Percentiles rank a stretch among this genome's conserved stretches.
Conservation (phyloP, 2,113 vertebrate species). For the Eclectus roratus region DNA sequence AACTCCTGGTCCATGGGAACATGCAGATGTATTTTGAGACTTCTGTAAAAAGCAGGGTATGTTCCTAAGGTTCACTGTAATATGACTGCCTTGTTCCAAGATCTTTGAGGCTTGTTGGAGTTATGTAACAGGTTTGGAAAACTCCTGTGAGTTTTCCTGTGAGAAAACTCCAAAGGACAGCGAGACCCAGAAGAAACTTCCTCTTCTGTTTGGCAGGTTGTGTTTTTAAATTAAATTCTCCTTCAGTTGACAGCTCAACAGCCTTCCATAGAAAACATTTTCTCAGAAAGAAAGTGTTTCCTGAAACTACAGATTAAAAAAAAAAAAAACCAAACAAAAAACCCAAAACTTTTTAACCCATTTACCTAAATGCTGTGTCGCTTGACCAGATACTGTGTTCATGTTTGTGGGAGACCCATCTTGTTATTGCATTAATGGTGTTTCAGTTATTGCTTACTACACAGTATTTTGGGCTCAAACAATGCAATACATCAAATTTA, state of each 20-base stretch:
- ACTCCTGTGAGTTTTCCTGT: too few species aligned
- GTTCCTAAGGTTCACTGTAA: not conserved
- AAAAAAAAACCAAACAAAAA: not conserved
- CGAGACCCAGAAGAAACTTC: not conserved
- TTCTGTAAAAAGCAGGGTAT: not conserved
- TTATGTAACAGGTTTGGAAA: not conserved
- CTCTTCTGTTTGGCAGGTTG: not conserved
- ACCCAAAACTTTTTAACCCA: not conserved
- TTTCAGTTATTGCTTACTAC: not conserved
- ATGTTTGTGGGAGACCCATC: not conserved
- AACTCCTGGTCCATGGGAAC: not conserved
- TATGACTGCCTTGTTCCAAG: not conserved
- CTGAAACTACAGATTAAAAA: not conserved
- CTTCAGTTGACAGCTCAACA: not conserved
- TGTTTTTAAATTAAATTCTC: not conserved
- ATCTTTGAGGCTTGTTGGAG: not conserved
- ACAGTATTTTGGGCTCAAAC: not conserved
- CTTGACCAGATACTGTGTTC: not conserved
- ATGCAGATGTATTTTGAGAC: not conserved
- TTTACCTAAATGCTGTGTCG: not conserved
- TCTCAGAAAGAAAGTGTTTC: not conserved
- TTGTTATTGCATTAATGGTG: not conserved
- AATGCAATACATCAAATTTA: not conserved
- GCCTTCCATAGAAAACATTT: not conserved
- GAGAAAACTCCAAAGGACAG: too few species aligned